Base-by-base conservation (phyloP, 2,888 invertebrate genomes). In the Tortrix viridana region DNA sequence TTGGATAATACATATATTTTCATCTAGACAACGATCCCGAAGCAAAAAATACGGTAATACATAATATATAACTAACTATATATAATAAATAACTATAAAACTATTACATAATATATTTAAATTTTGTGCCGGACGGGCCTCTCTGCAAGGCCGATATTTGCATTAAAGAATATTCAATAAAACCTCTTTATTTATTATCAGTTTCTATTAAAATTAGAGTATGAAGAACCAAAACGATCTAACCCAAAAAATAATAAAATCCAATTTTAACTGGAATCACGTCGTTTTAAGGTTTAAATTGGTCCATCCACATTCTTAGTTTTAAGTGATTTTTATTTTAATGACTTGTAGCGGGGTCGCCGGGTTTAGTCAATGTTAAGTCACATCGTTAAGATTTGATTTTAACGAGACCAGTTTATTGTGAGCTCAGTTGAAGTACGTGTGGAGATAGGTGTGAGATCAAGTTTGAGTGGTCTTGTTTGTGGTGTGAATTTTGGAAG, bases 111-210 rank as follows among this genome's bases (percentile, higher is more conserved):
- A 60, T 41, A 26, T 43, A 52, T 59, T 43, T 48, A 20, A 12
- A 43, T 18, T 20, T 20, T 19, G 14, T 50, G 49, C 48, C 54
- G 14, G 6, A 43, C 16, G 22, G 41, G 22, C 1, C 14, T 12
- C 16, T n/a, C 2, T 12, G 32, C 60, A 54, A 61, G 60, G 60
- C 6, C 60, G 6, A 43, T 32, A 61, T 60, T 55, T 48, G 54
- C 54, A 60, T 55, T 48, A 7, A 54, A 60, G 20, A 54, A 43
- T 38, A 14, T 16, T 60, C 53, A 41, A 50, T n/a, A 32, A 43
- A 60, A 32, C 26, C 26, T 43, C 3, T 26, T 54, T 48, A 48
- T 50, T 18, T 50, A 44, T 19, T 54, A 60, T 47, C 38, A 23
- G 18, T 20, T 47, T 54, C 16, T 48, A 60, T 55, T 47, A 48